phyloP scores from a whole-genome alignment of 2,888 invertebrate genomes.

The Cyaniris semiargus region DNA sequence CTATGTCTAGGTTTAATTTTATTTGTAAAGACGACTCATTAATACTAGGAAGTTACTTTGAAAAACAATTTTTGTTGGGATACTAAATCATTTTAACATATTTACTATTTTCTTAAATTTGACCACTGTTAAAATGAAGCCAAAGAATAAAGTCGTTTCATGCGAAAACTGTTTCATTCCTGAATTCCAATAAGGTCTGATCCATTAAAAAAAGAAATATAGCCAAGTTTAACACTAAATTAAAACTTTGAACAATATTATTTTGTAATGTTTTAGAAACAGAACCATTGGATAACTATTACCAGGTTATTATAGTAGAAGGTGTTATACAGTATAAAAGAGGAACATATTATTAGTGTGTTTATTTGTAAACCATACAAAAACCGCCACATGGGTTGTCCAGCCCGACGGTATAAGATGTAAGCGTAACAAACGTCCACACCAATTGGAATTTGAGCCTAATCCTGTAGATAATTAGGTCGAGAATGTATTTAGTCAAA shows the following conservation, averaged over 20 bases:
- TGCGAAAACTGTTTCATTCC: constrained; percentile 44
- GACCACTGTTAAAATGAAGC: constrained; percentile 52
- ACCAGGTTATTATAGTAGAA: too few relatives aligned
- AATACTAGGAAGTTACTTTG: not conserved
- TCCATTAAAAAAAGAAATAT: too few relatives aligned
- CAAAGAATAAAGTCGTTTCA: constrained; percentile 66
- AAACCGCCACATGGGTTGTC: constrained; percentile 73
- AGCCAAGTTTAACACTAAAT: too few relatives aligned
- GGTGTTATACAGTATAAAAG: constrained; percentile 22
- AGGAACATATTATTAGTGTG: constrained; percentile 44
- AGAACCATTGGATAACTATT: too few relatives aligned
- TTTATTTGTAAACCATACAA: constrained; percentile 58
- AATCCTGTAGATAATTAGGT: constrained; percentile 33
- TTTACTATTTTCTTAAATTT: constrained; percentile 17
- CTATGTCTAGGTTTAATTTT: not conserved
- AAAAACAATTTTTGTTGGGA: not conserved
- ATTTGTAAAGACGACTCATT: not conserved
- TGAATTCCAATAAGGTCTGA: not conserved
- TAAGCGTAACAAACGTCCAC: constrained; percentile 45
- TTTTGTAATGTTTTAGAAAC: too few relatives aligned
- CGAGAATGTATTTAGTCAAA: constrained; percentile 84
- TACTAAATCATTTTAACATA: not conserved
- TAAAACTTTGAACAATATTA: too few relatives aligned
- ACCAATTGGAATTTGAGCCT: constrained; percentile 28
- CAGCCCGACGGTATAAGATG: constrained; percentile 67